A percentile compares a stretch with the other conserved stretches of the same genome.
Evolutionary conservation across 2,113 vertebrate species (phyloP).

Genomic region (Amia ocellicauda): DNA sequence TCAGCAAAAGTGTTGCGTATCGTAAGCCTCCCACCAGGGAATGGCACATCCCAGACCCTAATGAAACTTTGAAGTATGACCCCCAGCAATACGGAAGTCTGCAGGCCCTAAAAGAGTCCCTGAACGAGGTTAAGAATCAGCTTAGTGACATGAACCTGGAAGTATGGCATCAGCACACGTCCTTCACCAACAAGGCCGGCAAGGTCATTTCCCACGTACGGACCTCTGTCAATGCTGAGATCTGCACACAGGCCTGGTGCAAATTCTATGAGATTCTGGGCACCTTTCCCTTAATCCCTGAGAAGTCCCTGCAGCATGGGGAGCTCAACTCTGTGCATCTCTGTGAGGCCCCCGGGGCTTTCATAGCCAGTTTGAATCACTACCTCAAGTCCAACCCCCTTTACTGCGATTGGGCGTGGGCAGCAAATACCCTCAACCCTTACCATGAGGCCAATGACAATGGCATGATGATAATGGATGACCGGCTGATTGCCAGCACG

Average conservation of each 20-base stretch:
- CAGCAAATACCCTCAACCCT: constrained; percentile 85
- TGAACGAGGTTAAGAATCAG: constrained; percentile 87
- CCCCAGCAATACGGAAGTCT: constrained; percentile 58
- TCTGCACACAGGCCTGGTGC: constrained; percentile 94
- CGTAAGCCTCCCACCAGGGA: constrained; percentile 59
- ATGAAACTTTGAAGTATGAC: constrained; percentile 52
- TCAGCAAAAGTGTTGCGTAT: constrained; percentile 75
- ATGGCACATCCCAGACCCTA: constrained; percentile 77
- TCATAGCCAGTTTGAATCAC: constrained; percentile 88
- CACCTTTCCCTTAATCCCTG: constrained; percentile 72
- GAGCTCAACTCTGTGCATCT: constrained; percentile 85
- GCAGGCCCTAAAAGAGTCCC: constrained; percentile 74
- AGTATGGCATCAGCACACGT: constrained; percentile 92
- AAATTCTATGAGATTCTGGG: constrained; percentile 90
- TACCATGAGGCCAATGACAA: constrained; percentile 87
- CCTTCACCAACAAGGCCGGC: constrained; percentile 86
- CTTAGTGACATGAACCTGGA: constrained; percentile 89
- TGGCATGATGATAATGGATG: constrained; percentile 81
- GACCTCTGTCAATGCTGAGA: constrained; percentile 77
- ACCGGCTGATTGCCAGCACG: constrained; percentile 86
- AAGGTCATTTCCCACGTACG: constrained; percentile 76
- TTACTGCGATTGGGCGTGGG: constrained; percentile 85
- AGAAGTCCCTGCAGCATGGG: constrained; percentile 61
- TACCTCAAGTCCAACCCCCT: constrained; percentile 74
- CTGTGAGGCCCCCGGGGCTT: constrained; percentile 91